A percentile compares a stretch with the other conserved stretches of the same genome.
Conservation (phyloP, 2,113 vertebrate genomes). For the Myiagra hebetior region DNA sequence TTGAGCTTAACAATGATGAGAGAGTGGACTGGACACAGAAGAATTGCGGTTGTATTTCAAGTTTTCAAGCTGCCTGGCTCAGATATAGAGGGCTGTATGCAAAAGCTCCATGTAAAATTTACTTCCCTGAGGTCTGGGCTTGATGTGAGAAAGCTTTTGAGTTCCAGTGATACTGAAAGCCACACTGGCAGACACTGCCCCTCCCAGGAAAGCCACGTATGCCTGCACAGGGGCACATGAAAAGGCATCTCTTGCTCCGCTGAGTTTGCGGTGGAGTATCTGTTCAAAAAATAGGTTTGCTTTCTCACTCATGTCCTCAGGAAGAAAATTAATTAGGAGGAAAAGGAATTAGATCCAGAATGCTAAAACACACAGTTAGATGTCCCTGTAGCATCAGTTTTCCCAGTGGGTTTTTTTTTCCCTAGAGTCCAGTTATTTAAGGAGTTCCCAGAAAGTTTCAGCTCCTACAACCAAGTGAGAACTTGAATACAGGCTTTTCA, state of each 20-base stretch:
- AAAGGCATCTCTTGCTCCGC: not conserved
- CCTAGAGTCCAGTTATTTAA: not conserved
- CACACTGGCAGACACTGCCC: not conserved
- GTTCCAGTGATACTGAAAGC: conserved; percentile 23
- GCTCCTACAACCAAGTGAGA: not conserved
- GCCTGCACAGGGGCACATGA: not conserved
- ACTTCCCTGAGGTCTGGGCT: conserved; percentile 10
- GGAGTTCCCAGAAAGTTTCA: not conserved
- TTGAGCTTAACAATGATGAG: not conserved
- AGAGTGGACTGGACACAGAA: conserved; percentile 4
- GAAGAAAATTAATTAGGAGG: not conserved
- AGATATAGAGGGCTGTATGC: conserved; percentile 13
- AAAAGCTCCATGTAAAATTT: conserved; percentile 28
- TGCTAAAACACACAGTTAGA: not conserved
- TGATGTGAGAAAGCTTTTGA: conserved; percentile 3
- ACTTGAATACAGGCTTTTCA: not conserved
- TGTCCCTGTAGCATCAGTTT: not conserved
- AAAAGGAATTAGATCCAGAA: not conserved
- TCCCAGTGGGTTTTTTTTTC: not conserved
- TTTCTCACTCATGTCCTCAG: not conserved
- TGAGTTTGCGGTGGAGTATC: not conserved
- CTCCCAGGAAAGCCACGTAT: not conserved
- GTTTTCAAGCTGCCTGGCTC: conserved; percentile 41
- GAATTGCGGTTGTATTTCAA: conserved; percentile 6
- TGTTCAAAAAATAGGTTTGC: not conserved